These are phyloP conservation scores for Empidonax traillii DNA, from an alignment of 2,113 vertebrate species.

Conservation along the genomic window DNA sequence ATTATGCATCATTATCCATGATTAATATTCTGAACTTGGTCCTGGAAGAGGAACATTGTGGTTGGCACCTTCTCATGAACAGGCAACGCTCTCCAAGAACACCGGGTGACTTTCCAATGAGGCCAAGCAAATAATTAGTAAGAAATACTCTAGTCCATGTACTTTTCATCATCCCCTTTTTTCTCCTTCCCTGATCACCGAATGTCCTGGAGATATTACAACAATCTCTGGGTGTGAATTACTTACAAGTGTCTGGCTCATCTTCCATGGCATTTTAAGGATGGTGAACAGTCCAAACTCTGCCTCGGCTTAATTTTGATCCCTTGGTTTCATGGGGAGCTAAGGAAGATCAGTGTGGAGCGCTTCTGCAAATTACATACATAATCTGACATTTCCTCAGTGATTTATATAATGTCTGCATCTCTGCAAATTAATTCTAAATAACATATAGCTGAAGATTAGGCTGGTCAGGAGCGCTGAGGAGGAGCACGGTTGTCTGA, in stretches of 20 bases:
- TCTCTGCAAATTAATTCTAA: constrained; percentile 17
- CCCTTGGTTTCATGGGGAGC: neutral
- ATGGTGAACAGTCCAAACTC: neutral
- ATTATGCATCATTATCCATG: constrained; percentile 5
- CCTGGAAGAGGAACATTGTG: neutral
- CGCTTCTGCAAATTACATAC: constrained; percentile 12
- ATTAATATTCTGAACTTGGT: neutral
- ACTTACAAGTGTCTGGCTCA: neutral
- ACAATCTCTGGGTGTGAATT: neutral
- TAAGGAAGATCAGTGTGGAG: neutral
- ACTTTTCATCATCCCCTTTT: neutral
- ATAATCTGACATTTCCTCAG: neutral
- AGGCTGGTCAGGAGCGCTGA: neutral
- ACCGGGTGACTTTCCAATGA: neutral
- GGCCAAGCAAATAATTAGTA: neutral
- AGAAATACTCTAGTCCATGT: neutral
- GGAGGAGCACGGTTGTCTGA: neutral
- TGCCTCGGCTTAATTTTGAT: neutral
- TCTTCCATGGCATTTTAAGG: neutral
- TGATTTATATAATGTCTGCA: neutral
- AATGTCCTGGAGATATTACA: neutral
- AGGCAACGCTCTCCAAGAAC: neutral
- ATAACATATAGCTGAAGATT: neutral
- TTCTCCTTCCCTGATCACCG: neutral
- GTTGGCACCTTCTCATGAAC: neutral